Base-by-base conservation (phyloP, 2,113 vertebrate species). In the Tursiops truncatus region DNA sequence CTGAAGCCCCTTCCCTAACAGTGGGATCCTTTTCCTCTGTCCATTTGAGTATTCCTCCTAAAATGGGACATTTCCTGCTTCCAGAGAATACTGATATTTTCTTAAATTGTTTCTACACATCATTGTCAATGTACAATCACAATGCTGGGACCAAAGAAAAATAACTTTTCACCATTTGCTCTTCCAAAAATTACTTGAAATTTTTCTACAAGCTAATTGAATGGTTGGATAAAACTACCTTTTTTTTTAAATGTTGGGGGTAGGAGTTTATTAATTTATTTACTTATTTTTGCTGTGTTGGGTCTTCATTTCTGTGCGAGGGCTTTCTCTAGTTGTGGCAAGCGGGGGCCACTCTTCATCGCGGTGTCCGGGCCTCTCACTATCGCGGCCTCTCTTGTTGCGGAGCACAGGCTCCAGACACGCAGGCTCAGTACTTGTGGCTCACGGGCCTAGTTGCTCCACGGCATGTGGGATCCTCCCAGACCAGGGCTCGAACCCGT, bases 91-190 rank as follows among this genome's bases (percentile, higher is more conserved):
- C 81, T 31, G 67, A 3, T n/a, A 28, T 93, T 96, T 96, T 88
- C 85, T 83, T 80, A 76, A 81, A 6, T 50, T n/a, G 17, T 71
- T 86, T 90, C 80, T 84, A 67, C 53, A 60, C 80, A 50, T 73
- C 90, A 77, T 25, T 81, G 44, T 81, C 53, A 23, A 70, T 53
- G 20, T 60, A 73, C 6, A 38, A 47, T 14, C 62, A 88, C 31
- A 91, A 50, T 21, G 18, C 70, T 83, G 56, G 63, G 15, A 63
- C 79, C 90, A 68, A 97, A 96, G 73, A 33, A 71, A 95, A 76
- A 83, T 58, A 53, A 70, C 44, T 62, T 74, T 36, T 91, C n/a
- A 81, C 56, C 62, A 31, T 47, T 41, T 68, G 25, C 79, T 88
- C 70, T 91, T 91, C 79, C 85, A 89, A 94, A 92, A 88, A 20